Evolutionary conservation across 2,888 invertebrate genomes (phyloP).

Genomic region (Thera obeliscata): DNA sequence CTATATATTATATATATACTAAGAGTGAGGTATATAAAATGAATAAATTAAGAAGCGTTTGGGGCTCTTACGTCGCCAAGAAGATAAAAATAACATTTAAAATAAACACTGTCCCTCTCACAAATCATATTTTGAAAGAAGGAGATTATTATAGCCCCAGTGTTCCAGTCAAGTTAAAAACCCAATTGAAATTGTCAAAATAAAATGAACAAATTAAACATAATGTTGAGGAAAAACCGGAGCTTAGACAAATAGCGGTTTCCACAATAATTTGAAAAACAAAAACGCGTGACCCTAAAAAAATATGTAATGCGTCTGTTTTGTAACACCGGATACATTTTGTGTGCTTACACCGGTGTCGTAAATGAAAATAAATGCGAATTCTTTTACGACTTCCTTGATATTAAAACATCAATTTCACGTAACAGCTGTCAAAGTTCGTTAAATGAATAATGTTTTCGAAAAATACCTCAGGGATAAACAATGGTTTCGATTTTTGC

Average conservation of each 20-base stretch:
- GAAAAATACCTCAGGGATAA: no score
- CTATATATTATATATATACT: not conserved
- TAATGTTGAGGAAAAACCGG: not conserved
- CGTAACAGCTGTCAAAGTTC: not conserved
- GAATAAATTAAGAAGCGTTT: no score
- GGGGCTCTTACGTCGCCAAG: no score
- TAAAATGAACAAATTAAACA: not conserved
- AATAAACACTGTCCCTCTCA: no score
- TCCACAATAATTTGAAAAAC: not conserved
- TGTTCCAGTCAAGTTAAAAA: no score
- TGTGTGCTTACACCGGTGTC: not conserved
- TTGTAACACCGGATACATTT: not conserved
- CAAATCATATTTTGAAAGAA: no score
- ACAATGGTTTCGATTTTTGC: no score
- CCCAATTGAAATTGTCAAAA: not conserved
- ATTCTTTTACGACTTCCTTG: not conserved
- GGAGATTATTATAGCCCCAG: no score
- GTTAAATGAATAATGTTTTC: not conserved
- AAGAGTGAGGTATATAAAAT: no score
- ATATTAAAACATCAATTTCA: conserved; percentile 1
- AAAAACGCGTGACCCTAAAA: not conserved
- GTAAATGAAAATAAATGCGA: not conserved
- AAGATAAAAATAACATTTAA: no score
- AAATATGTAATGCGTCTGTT: not conserved
- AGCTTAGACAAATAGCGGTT: not conserved